phyloP scores from a whole-genome alignment of 2,888 invertebrate genomes.

The Caradrina clavipalpis region DNA sequence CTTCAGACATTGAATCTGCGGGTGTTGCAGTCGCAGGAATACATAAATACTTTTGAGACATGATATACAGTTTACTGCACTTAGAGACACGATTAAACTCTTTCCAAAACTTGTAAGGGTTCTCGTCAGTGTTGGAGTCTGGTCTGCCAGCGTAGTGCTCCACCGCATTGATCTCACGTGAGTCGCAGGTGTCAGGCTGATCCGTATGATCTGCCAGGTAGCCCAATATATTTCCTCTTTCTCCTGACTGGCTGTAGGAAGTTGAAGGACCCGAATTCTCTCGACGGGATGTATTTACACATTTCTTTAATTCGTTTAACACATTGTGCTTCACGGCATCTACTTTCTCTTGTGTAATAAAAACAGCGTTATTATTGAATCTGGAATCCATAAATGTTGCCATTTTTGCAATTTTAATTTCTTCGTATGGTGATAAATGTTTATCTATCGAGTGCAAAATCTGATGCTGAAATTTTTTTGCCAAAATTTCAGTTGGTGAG shows the following conservation, averaged over 20 bases:
- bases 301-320: not conserved
- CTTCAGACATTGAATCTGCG: not conserved
- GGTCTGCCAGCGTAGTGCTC: not conserved
- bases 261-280: not conserved
- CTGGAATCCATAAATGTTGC: conserved; percentile 15
- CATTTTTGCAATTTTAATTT: not conserved
- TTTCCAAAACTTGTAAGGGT: conserved; percentile 8
- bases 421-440: not conserved
- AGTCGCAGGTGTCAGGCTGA: too few relatives aligned
- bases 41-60: conserved; percentile 17
- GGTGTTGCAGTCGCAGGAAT: conserved; percentile 10
- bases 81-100: conserved; percentile 1
- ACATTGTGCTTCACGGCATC: not conserved
- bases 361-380: not conserved
- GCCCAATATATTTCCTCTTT: not conserved
- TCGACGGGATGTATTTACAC: not conserved
- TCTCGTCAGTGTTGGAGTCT: not conserved
- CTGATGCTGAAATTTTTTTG: not conserved
- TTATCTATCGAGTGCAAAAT: not conserved
- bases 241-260: not conserved
- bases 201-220: not conserved
- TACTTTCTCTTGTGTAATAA: not conserved
- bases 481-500: not conserved
- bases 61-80: conserved; percentile 1
- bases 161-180: not conserved